Conservation (phyloP, 2,888 invertebrate genomes). For the Poecilobothrus nobilitatus region DNA sequence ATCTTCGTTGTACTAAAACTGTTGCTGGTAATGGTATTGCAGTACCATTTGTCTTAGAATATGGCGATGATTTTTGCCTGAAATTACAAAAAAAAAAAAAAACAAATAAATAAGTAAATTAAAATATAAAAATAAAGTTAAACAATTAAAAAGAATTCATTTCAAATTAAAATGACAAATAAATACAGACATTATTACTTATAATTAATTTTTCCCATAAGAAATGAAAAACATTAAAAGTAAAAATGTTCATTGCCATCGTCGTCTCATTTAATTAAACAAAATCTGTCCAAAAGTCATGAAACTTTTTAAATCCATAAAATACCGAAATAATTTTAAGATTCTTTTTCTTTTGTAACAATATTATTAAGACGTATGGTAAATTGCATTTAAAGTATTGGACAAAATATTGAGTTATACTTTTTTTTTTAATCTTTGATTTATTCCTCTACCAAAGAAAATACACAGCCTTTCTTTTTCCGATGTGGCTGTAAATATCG, state of each 20-base stretch:
- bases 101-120: slow-evolving; percentile 15
- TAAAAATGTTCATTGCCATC: too few species aligned
- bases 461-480: too few species aligned
- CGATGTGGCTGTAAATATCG: too few species aligned
- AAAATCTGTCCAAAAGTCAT: neutral
- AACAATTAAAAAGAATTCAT: too few species aligned
- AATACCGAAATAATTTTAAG: neutral
- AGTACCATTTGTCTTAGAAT: slow-evolving; percentile 53
- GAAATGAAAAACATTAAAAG: too few species aligned
- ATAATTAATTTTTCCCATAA: too few species aligned
- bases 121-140: neutral
- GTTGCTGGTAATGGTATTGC: slow-evolving; percentile 74
- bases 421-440: too few species aligned
- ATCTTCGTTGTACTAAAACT: slow-evolving; percentile 64
- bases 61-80: slow-evolving; percentile 62
- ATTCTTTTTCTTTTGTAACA: neutral
- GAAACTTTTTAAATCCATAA: neutral
- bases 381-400: neutral
- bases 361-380: too few species aligned
- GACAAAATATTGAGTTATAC: neutral
- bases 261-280: neutral
- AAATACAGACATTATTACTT: too few species aligned
- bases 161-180: too few species aligned
- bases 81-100: slow-evolving; percentile 29
- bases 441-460: neutral